phyloP scores from a whole-genome alignment of 2,797 vertebrate genomes.

The Tapera naevia region DNA sequence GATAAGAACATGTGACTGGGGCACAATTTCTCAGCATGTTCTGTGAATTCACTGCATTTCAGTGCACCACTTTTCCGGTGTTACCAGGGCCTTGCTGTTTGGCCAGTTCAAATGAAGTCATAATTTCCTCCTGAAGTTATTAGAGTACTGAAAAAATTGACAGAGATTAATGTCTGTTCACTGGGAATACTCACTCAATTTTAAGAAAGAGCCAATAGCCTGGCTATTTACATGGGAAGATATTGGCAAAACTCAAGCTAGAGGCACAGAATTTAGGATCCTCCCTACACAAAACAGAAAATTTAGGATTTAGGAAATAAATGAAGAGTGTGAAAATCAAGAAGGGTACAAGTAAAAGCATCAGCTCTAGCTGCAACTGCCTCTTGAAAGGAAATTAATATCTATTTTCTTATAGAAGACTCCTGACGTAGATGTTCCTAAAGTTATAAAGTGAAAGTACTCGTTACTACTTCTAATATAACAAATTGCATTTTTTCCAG shows the following conservation, averaged over 20 bases:
- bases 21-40: not conserved
- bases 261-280: not conserved
- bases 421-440: not conserved
- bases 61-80: not conserved
- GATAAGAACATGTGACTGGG: not conserved
- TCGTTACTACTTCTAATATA: not conserved
- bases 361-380: fast-evolving
- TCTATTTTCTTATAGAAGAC: not conserved
- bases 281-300: not conserved
- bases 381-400: not conserved
- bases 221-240: not conserved
- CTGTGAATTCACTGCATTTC: not conserved
- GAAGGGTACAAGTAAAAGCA: not conserved
- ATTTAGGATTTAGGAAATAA: not conserved
- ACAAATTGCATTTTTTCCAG: not conserved
- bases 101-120: not conserved
- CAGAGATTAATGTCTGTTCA: not conserved
- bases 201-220: not conserved
- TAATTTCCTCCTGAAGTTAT: not conserved
- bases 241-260: not conserved
- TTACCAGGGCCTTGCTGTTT: not conserved
- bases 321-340: not conserved
- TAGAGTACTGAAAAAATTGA: not conserved
- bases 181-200: not conserved
- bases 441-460: not conserved